Evolutionary conservation across 2,888 invertebrate genomes (phyloP), one percentile per base, ranked within the genome.

Genomic region (Noctua janthina): DNA sequence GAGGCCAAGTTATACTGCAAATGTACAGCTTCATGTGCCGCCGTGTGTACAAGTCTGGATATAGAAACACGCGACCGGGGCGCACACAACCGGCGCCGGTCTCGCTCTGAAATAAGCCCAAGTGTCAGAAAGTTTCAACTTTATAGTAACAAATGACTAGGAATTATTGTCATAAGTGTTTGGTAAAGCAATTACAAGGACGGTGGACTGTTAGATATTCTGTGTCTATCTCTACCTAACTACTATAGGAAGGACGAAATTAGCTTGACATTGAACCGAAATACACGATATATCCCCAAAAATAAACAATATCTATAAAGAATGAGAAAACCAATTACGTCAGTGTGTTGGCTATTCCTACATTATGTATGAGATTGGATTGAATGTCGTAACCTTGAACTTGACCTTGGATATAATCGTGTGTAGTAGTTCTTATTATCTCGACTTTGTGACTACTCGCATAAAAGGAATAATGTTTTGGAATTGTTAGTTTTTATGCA

Each of bases 371-470:
- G 79, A 87, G 87, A 76, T 73, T 64, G 66, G 64, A 29, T 62
- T 64, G 72, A 84, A 83, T 76, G 75, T 68, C 70, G 79, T 76
- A 80, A 82, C 84, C 88, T 89, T 89, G 87, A 89, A 80, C 89
- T 88, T 87, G 88, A 85, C 87, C 82, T 84, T 86, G 49, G 46
- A 68, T 49, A 62, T 51, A 43, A 49, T 68, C 46, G 43, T 56
- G 5, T 46, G 23, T 23, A 23, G 15, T 67, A 43, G 17, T 68
- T 59, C 29, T 56, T 75, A 74, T 4, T 29, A 56, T 51, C 1
- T 67, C 5, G 8, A 51, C 29, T 59, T 69, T 64, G 8, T 56
- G 39, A 23, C 23, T 54, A 56, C 10, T 39, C 5, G 13, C 49
- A 64, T 66, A 64, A 66, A 70, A 39, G 23, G 3, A 56, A 39